Conservation (phyloP, 2,113 vertebrate species). For the Notarius lentiginosus region DNA sequence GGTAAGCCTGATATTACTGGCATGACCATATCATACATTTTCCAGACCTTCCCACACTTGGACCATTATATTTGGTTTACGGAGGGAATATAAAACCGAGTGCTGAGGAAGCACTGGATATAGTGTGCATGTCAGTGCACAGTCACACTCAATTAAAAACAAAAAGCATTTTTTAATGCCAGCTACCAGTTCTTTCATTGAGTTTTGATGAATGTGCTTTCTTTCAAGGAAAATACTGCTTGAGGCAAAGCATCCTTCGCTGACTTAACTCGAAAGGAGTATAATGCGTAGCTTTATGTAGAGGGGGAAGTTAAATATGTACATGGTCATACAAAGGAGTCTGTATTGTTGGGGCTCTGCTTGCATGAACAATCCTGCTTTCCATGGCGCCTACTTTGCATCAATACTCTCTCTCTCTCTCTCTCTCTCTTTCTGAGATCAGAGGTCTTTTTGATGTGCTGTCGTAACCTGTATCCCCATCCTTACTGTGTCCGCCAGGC, state of each 20-base stretch:
- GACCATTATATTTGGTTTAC: slow-evolving; percentile 7
- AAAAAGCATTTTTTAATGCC: slow-evolving; percentile 5
- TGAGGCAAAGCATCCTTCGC: slow-evolving; percentile 17
- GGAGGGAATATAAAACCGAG: neutral
- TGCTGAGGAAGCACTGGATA: slow-evolving; percentile 5
- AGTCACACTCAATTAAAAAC: neutral
- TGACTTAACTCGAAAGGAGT: slow-evolving; percentile 5
- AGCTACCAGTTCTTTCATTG: slow-evolving; percentile 17
- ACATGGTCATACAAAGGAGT: slow-evolving; percentile 5
- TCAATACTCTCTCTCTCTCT: neutral
- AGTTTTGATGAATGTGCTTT: slow-evolving; percentile 21
- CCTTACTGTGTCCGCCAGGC: slow-evolving; percentile 62
- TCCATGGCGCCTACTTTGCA: neutral
- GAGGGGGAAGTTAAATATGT: slow-evolving; percentile 36
- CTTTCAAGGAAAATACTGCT: slow-evolving; percentile 46
- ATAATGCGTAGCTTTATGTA: slow-evolving; percentile 33
- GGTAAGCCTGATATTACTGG: slow-evolving; percentile 21
- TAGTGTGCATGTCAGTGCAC: slow-evolving; percentile 11
- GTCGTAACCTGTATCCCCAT: slow-evolving; percentile 60
- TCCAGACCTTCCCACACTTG: slow-evolving; percentile 19
- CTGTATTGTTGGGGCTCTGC: slow-evolving; percentile 29
- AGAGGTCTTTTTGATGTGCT: slow-evolving; percentile 42
- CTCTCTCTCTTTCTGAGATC: slow-evolving; percentile 17
- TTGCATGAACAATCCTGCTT: neutral
- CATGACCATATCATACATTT: slow-evolving; percentile 6